A percentile compares a stretch with the other conserved stretches of the same genome.
Conservation (phyloP, 2,113 vertebrate species). For the Pseudopodoces humilis region DNA sequence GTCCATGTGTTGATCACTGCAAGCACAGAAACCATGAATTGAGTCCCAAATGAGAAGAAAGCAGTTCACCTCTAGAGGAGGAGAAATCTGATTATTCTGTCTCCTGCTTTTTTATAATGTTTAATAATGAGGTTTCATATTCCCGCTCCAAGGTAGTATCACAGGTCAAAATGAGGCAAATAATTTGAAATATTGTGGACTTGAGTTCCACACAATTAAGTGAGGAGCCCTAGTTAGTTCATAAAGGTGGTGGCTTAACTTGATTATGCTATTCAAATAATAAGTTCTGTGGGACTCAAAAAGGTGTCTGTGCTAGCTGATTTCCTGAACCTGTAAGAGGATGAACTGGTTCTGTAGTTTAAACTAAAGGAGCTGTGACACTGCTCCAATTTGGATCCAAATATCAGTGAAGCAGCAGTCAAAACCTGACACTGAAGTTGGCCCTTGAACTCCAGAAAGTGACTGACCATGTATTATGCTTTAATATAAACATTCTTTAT, state of each 20-base stretch:
- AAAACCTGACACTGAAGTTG: not conserved
- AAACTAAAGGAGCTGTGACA: not conserved
- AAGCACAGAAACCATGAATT: not conserved
- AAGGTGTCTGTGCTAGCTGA: not conserved
- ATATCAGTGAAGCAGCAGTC: not conserved
- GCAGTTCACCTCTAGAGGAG: not conserved
- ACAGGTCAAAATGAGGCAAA: not conserved
- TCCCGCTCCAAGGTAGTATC: not conserved
- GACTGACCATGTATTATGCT: not conserved
- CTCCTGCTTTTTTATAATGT: not conserved
- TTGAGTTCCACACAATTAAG: not conserved
- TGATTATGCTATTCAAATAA: not conserved
- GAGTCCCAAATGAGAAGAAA: not conserved
- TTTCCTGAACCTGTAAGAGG: not conserved
- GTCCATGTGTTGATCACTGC: not conserved
- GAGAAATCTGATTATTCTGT: not conserved
- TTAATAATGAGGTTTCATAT: not conserved
- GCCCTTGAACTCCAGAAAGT: not conserved
- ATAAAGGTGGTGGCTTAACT: not conserved
- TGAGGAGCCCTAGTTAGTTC: not conserved
- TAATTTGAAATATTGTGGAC: not conserved
- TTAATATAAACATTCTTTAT: not conserved
- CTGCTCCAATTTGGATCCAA: not conserved
- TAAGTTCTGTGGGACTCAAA: not conserved
- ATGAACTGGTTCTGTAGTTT: not conserved